Percentiles rank a stretch among this genome's conserved stretches.
Evolutionary conservation across 2,888 invertebrate species (phyloP).

Genomic region (Sesia bembeciformis): DNA sequence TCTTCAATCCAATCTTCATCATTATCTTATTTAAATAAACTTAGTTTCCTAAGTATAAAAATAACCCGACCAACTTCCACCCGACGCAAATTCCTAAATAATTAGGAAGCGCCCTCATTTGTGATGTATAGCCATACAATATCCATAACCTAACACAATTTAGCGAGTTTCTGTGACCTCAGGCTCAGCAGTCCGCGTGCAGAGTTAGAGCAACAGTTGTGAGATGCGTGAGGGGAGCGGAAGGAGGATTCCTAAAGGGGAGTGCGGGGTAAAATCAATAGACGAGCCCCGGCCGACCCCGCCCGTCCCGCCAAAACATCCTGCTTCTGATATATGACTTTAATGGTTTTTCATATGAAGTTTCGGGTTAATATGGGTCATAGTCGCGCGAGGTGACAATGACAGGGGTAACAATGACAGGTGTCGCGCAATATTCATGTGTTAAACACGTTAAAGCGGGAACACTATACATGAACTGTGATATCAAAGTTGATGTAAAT

Average conservation of each 20-base stretch:
- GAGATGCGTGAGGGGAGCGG: slow-evolving; percentile 48
- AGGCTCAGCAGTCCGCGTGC: neutral
- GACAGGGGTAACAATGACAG: neutral
- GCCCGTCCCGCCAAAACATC: slow-evolving; percentile 36
- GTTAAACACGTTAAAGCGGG: neutral
- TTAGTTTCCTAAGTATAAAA: too few relatives aligned
- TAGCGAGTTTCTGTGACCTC: neutral
- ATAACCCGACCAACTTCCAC: too few relatives aligned
- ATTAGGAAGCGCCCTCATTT: too few relatives aligned
- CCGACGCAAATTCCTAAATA: too few relatives aligned
- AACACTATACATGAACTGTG: too few relatives aligned
- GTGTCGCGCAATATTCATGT: neutral
- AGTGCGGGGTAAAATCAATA: slow-evolving; percentile 57
- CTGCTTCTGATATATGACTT: slow-evolving; percentile 33
- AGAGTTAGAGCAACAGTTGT: slow-evolving; percentile 62
- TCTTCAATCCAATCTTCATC: too few relatives aligned
- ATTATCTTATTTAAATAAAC: too few relatives aligned
- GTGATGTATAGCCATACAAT: neutral
- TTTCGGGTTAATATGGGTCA: neutral
- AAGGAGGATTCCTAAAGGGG: slow-evolving; percentile 22
- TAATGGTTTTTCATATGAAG: slow-evolving; percentile 29
- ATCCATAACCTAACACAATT: neutral
- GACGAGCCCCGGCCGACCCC: slow-evolving; percentile 38
- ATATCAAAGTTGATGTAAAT: too few relatives aligned
- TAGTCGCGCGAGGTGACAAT: neutral